Conservation (phyloP, 35 echinoderm and acorn worm species). For the Apostichopus parvimensis region DNA sequence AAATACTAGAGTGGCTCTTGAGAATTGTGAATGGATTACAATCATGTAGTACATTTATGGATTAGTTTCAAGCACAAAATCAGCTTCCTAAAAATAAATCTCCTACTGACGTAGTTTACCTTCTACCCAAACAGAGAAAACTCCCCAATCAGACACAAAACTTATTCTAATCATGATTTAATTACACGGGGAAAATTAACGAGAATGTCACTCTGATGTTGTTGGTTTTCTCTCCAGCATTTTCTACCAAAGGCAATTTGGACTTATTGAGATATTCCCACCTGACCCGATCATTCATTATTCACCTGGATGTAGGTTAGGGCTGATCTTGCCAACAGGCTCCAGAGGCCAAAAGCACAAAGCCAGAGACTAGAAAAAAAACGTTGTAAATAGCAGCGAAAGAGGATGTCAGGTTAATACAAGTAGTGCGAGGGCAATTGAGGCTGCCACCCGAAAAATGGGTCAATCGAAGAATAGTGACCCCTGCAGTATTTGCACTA, state of each 20-base stretch:
- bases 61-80: not conserved
- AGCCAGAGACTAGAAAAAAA: not conserved
- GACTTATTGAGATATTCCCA: conserved; percentile 16
- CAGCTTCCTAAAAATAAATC: not conserved
- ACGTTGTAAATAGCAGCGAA: not conserved
- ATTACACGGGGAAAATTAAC: not conserved
- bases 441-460: conserved; percentile 12
- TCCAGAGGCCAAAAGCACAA: not conserved
- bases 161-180: conserved; percentile 15
- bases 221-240: not conserved
- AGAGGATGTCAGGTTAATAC: not conserved
- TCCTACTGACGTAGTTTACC: not conserved
- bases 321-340: not conserved
- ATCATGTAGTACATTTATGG: not conserved
- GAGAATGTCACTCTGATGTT: conserved; percentile 17
- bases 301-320: conserved; percentile 33
- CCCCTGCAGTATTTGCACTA: conserved; percentile 39
- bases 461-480: conserved; percentile 49
- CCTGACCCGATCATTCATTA: not conserved
- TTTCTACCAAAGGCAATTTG: not conserved
- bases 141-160: not conserved
- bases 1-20: not conserved
- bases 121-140: not conserved
- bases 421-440: conserved; percentile 18
- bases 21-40: not conserved